phyloP scores from a whole-genome alignment of 1,140 invertebrate species.

The Colletes latitarsis region DNA sequence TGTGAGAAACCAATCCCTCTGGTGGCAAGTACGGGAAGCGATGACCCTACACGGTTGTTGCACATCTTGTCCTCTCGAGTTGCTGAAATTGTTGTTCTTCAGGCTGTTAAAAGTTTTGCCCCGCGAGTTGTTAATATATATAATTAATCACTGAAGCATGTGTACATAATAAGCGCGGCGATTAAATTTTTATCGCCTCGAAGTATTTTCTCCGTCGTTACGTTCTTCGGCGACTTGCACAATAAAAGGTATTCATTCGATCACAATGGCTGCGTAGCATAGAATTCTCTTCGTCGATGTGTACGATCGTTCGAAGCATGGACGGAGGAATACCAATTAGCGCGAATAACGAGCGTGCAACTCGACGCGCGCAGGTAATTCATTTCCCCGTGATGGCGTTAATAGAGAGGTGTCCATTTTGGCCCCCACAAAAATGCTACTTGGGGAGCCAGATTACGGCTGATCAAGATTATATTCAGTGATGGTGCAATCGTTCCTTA shows the following conservation, averaged over 20 bases:
- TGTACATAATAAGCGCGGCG: no score
- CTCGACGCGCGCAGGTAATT: neutral
- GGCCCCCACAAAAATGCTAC: neutral
- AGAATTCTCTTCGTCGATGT: neutral
- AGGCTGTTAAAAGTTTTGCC: no score
- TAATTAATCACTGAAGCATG: no score
- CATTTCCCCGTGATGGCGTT: neutral
- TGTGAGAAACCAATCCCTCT: no score
- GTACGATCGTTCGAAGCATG: neutral
- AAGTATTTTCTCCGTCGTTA: neutral
- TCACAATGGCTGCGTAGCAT: neutral
- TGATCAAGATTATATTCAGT: constrained; percentile 32
- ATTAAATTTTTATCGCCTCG: no score
- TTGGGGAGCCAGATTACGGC: neutral
- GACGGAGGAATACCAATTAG: neutral
- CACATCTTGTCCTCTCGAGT: no score
- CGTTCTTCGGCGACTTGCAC: neutral
- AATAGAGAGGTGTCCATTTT: neutral
- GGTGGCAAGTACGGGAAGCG: no score
- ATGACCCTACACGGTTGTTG: no score
- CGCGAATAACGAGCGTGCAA: neutral
- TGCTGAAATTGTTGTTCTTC: no score
- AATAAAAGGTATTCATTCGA: neutral
- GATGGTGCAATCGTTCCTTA: constrained; percentile 17
- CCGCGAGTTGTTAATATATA: no score